phyloP scores from a whole-genome alignment of 23 tunicate species.

The Botrylloides violaceus region DNA sequence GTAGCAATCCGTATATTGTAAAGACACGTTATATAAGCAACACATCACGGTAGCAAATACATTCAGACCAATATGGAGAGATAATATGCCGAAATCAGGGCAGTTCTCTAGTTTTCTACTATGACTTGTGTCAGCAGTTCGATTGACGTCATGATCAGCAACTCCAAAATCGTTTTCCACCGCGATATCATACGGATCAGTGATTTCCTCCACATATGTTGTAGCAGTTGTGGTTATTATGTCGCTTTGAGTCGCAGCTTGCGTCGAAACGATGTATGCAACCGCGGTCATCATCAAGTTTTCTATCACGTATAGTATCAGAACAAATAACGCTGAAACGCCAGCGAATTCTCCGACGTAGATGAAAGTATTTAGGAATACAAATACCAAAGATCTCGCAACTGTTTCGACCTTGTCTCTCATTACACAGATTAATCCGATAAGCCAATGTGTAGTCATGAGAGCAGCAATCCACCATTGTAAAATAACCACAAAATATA shows the following conservation, averaged over 20 bases:
- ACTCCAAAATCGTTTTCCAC: background rate
- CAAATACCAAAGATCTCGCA: constrained; percentile 7
- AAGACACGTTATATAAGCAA: constrained; percentile 8
- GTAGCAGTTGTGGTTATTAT: background rate
- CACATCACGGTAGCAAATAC: background rate
- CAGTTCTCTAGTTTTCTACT: background rate
- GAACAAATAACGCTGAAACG: background rate
- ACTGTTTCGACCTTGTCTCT: background rate
- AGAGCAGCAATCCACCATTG: background rate
- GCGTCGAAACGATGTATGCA: background rate
- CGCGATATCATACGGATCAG: background rate
- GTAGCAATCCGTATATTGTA: background rate
- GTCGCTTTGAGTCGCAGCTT: background rate
- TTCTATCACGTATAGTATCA: background rate
- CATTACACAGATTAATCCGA: constrained; percentile 3
- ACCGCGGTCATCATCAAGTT: constrained; percentile 6
- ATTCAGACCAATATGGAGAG: constrained; percentile 8
- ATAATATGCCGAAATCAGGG: background rate
- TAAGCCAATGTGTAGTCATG: background rate
- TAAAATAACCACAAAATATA: constrained; percentile 3
- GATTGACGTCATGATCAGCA: background rate
- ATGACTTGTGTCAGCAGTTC: background rate
- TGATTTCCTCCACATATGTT: background rate
- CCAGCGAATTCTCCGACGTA: constrained; percentile 16
- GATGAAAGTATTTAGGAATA: constrained; percentile 16